Base-by-base conservation (phyloP, 2,888 invertebrate genomes). In the Cataglyphis altisquamis region DNA sequence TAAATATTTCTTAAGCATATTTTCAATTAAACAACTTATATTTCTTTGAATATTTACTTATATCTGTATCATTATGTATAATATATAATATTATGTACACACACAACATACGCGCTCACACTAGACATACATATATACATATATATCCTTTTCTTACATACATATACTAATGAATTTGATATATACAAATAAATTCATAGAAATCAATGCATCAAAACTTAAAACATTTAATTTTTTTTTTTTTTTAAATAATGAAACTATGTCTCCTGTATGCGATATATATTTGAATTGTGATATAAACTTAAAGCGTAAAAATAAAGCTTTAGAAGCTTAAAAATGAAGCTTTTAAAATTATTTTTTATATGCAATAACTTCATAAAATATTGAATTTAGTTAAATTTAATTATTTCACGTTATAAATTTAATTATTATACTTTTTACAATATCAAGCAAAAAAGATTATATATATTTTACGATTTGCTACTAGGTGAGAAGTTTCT, bases 401-500 rank as follows among this genome's bases (percentile, higher is more conserved):
- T 21, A 32, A 3, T 55, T 70, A 62, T 55, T 36, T 70, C 6
- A 52, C 21, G 8, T 55, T 36, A 68, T 55, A 32, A n/a, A 39
- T 39, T 39, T 39, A 39, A 39, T 39, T 32, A n/a, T n/a, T n/a
- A 4, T 67, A 18, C 29, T 52, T n/a, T n/a, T 8, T 67, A 10
- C 29, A 52, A 57, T 39, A 18, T 57, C 6, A 5, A 45, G 0
- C 0, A 74, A 74, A 70, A 3, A 1, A 41, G 41, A 32, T 29
- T n/a, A 8, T 4, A 25, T 62, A 4, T 41, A 41, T 32, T 32
- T 32, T 48, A 70, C 67, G 60, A 68, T 87, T 77, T 25, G 21
- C 41, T 80, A 87, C 1, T 93, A 98, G 98, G 97, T 99, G 3
- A 96, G 98, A 91, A 98, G 99, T 94, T 99, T 98, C 95, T 98